Evolutionary conservation across 1,140 invertebrate species (phyloP), one percentile per base, ranked within the genome.

Genomic region (Ptiloglossa arizonensis): DNA sequence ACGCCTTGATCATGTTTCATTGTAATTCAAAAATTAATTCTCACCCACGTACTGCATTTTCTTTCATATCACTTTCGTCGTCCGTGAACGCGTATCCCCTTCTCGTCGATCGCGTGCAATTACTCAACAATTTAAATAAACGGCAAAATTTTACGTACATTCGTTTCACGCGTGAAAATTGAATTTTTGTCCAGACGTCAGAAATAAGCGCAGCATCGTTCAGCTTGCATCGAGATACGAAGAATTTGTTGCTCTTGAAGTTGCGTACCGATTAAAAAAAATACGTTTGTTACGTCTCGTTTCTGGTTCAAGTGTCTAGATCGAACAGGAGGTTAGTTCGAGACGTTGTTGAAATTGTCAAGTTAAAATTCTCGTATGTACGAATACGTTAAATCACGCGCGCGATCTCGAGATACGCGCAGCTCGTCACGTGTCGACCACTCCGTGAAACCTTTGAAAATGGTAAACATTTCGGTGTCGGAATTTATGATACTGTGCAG

Each of bases 401-500:
- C n/a, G 13, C 3, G 27, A 15, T 19, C 6, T 0, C 15, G 5
- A 56, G 0, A 1, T 19, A 5, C 3, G 5, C 13, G 3, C 1
- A 15, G 0, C 22, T 22, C 22, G 11, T 8, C 8, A n/a, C n/a
- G 17, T 11, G 15, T 3, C 6, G 1, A n/a, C 46, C 32, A 13
- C n/a, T 1, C 8, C 2, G 1, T n/a, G 1, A 3, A 24, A 57
- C 5, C 8, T 22, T 57, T 60, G 1, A 87, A 81, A 77, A 88
- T 87, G 87, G 79, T 85, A 35, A 83, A 82, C 27, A 56, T 86
- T 15, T 80, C 87, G 1, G 67, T 84, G 11, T 75, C 75, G 0
- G 89, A 90, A 70, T 82, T 87, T 68, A 73, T 90, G 72, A 79
- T 90, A 19, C 44, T 80, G 29, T 87, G 80, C 35, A 82, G 87